Evolutionary conservation across 1,140 invertebrate species (phyloP), one percentile per base, ranked within the genome.

Genomic region (Drosophila punjabiensis): DNA sequence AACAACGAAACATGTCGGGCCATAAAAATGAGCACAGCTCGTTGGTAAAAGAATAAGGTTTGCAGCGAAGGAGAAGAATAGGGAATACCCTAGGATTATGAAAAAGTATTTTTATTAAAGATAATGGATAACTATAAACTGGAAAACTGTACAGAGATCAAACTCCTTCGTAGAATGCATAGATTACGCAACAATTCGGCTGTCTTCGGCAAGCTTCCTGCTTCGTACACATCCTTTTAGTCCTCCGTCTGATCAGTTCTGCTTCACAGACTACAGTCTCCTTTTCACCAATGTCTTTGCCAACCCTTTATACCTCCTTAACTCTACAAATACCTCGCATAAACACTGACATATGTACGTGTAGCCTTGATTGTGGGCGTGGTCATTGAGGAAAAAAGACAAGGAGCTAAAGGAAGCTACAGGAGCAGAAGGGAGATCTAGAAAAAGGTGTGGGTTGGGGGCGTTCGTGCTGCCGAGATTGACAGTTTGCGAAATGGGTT

Each of bases 401-500:
- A 16, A 20, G 20, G 20, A 48, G 7, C 47, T 16, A 24, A 20
- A 24, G 39, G 28, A 14, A 14, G 55, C 33, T 2, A 11, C 1
- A 55, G 18, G 14, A 24, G 33, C 24, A 20, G 30, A 24, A 11
- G 37, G 35, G 20, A 30, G 43, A 24, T 48, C 33, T 16, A 37
- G 14, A 11, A 39, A 33, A 24, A 24, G 55, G 20, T 39, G 55
- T 56, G 20, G 55, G 33, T 56, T 24, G 18, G 33, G 24, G 52
- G 80, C 61, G 66, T 69, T 66, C 52, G 68, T 73, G 65, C 52
- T 68, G 71, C 76, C 63, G 70, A 83, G 74, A 88, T 88, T 88
- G 85, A 88, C 85, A 88, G 78, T 81, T 88, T 88, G 78, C 63
- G 66, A 88, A 84, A 83, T 83, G 74, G 78, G 80, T 84, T 88